phyloP scores from a whole-genome alignment of 2,888 invertebrate species.

The Ophonus ardosiacus region DNA sequence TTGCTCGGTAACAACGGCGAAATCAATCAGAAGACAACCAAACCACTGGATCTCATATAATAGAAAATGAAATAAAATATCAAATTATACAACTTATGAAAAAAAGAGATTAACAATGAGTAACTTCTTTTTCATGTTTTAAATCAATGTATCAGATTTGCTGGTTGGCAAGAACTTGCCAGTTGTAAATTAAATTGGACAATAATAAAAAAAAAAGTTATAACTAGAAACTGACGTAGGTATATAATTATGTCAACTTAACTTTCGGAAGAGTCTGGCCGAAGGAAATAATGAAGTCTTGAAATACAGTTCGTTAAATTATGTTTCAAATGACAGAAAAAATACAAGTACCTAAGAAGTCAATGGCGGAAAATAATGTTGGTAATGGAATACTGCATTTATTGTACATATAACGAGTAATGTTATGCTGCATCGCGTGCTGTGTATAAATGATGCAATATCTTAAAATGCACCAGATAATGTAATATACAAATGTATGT shows the following conservation, averaged over 20 bases:
- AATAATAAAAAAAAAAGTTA: too few relatives aligned
- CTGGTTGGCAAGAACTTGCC: too few relatives aligned
- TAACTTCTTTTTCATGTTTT: too few relatives aligned
- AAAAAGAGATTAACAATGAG: too few relatives aligned
- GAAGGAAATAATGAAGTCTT: not conserved
- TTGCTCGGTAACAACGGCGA: too few relatives aligned
- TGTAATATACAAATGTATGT: constrained; percentile 22
- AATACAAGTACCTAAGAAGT: not conserved
- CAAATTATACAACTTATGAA: too few relatives aligned
- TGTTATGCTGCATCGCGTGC: not conserved
- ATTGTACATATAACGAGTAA: not conserved
- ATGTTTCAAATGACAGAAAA: not conserved
- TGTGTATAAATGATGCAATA: not conserved
- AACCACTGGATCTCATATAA: too few relatives aligned
- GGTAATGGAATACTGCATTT: constrained; percentile 5
- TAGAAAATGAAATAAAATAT: too few relatives aligned
- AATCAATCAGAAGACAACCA: too few relatives aligned
- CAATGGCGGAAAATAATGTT: not conserved
- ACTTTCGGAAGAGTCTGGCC: not conserved
- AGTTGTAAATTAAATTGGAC: too few relatives aligned
- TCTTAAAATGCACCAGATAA: not conserved
- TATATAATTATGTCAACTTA: not conserved
- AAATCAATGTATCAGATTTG: too few relatives aligned
- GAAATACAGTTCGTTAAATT: not conserved
- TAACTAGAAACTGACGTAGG: too few relatives aligned